Percentiles rank a stretch among this genome's conserved stretches.
phyloP scores from a whole-genome alignment of 2,888 invertebrate species.

The Gymnocheta viridis region DNA sequence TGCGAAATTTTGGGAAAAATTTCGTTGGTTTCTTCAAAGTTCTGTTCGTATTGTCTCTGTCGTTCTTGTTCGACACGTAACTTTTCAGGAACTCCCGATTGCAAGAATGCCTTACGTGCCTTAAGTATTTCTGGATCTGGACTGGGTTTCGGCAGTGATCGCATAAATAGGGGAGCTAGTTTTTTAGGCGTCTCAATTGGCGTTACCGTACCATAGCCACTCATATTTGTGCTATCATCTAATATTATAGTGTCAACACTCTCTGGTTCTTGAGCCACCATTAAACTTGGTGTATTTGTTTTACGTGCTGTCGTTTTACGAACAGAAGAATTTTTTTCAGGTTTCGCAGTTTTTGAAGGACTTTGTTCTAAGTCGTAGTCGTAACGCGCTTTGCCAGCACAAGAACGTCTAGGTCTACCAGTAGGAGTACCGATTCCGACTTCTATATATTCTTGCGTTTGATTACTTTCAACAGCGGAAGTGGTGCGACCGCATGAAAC shows the following conservation, averaged over 20 bases:
- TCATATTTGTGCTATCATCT: conserved; percentile 74
- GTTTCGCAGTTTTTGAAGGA: conserved; percentile 72
- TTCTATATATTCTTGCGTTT: background rate
- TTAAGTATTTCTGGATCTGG: conserved; percentile 84
- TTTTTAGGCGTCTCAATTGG: conserved; percentile 82
- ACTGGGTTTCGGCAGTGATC: conserved; percentile 83
- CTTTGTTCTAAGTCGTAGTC: conserved; percentile 77
- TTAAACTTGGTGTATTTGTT: background rate
- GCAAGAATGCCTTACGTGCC: conserved; percentile 87
- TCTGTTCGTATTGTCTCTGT: conserved; percentile 82
- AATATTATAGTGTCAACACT: conserved; percentile 75
- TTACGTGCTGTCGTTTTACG: conserved; percentile 1
- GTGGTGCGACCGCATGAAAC: background rate
- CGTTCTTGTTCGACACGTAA: conserved; percentile 84
- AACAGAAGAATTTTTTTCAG: conserved; percentile 32
- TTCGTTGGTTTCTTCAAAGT: conserved; percentile 79
- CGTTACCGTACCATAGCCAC: conserved; percentile 65
- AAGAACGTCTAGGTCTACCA: conserved; percentile 78
- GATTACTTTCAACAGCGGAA: background rate
- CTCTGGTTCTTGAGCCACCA: conserved; percentile 5
- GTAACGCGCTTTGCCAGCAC: conserved; percentile 78
- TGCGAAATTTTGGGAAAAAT: conserved; percentile 86
- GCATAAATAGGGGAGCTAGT: conserved; percentile 88
- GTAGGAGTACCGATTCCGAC: conserved; percentile 70
- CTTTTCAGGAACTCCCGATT: conserved; percentile 87